Base-by-base conservation (phyloP, 1,140 invertebrate genomes). In the Matsumurasca onukii region DNA sequence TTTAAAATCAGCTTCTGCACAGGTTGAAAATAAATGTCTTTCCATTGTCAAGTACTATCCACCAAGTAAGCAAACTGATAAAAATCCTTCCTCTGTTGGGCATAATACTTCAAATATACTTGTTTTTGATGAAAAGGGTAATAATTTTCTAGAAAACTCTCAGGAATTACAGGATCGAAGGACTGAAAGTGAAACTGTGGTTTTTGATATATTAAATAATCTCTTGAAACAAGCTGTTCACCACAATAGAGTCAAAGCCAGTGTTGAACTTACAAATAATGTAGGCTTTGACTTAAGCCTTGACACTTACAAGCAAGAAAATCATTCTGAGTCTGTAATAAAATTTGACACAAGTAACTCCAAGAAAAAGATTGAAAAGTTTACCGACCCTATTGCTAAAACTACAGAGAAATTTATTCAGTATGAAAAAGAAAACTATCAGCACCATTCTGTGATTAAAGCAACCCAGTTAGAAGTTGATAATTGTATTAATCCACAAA, bases 341-440 rank as follows among this genome's bases (percentile, higher is more conserved):
- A 39, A 39, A 39, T 39, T 39, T 39, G 34, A 39, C 17, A 9
- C 34, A 5, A 39, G 34, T 39, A 9, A 9, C 17, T 39, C 34
- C 34, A 39, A 39, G 17, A 17, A 39, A 5, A 39, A 39, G 17
- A 39, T 9, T 9, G 34, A 39, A 9, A 5, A 39, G 17, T 5
- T 39, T 9, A 39, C 5, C 22, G 30, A 51, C 3, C 24, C 22
- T 27, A 59, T 59, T 59, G 55, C 30, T 9, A 59, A 59, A 24
- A 59, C 55, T 27, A 59, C 55, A 27, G 55, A 59, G n/a, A 3
- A 27, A 9, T 59, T 59, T 24, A 59, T 59, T 27, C 55, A 59
- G 5, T 12, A 9, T 27, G 55, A 59, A 59, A 59, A 59, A 24
- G 24, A 59, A 59, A 22, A 59, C n/a, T 59, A 29, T 29, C 55